Evolutionary conservation across 1,140 invertebrate genomes (phyloP), one percentile per base, ranked within the genome.

Genomic region (Mamestra configurata): DNA sequence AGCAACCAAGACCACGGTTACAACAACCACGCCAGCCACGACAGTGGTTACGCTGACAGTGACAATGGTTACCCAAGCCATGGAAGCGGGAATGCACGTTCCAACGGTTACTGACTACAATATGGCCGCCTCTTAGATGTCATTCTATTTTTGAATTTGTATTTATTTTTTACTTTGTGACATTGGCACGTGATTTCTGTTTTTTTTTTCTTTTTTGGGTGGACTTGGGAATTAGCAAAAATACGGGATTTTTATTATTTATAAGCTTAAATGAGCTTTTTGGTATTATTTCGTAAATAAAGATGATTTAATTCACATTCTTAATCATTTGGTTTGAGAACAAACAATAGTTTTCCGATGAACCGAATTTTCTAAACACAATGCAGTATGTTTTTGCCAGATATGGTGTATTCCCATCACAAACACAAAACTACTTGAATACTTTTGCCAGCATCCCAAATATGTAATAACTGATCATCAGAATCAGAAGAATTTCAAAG

Each of bases 101-200:
- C 85, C 10, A 77, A 75, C 49, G 89, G 86, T 51, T 91, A 90
- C 82, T 89, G 88, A 88, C 86, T 90, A 55, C 53, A 49, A 24
- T 3, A 53, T 70, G 43, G 40, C 68, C 27, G 46, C n/a, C n/a
- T 53, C 5, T 6, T 72, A 40, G 18, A 72, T 37, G 18, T 43
- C 8, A 31, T 59, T 31, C 27, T 76, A 75, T 40, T 64, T 61
- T 24, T 72, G 11, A 81, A 71, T 77, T n/a, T 70, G 55, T 77
- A 61, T 53, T 77, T 43, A 57, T 80, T 70, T 31, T 43, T 66
- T 40, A 20, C 43, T 64, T 49, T 49, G n/a, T 70, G 10, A 46
- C 11, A 55, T 10, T 10, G 20, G 18, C 20, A 24, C 15, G 53
- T 55, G 24, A 10, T 10, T 4, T 6, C 5, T 6, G 43, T 22